Evolutionary conservation across 2,113 vertebrate species (phyloP).

Genomic region (Scolopax mira): DNA sequence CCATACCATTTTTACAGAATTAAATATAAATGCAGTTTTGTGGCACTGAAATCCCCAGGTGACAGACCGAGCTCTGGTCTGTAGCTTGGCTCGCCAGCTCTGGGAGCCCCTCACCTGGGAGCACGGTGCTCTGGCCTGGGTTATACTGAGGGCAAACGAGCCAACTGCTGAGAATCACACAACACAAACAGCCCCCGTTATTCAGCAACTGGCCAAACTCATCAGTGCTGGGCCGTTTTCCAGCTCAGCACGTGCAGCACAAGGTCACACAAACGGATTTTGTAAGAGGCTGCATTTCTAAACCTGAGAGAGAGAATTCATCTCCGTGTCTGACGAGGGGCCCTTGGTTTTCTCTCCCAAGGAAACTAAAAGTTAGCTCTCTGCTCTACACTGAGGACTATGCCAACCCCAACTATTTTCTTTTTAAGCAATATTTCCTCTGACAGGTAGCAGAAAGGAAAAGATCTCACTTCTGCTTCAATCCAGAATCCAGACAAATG

Average conservation of each 20-base stretch:
- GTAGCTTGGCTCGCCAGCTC: not conserved
- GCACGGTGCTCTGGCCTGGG: not conserved
- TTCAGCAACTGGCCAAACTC: constrained; percentile 28
- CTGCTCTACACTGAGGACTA: not conserved
- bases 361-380: not conserved
- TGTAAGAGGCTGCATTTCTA: not conserved
- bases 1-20: not conserved
- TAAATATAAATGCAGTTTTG: not conserved
- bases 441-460: not conserved
- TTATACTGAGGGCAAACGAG: not conserved
- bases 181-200: constrained; percentile 14
- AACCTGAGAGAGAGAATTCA: not conserved
- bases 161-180: constrained; percentile 23
- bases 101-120: not conserved
- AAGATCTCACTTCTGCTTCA: not conserved
- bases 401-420: not conserved
- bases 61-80: not conserved
- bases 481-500: not conserved
- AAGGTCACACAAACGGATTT: constrained; percentile 39
- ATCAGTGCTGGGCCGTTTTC: constrained; percentile 50
- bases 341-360: not conserved
- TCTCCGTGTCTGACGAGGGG: not conserved
- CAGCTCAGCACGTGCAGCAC: constrained; percentile 14
- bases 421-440: not conserved
- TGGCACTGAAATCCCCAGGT: not conserved